phyloP scores from a whole-genome alignment of 2,888 invertebrate genomes.

The Seira sanloemensis region DNA sequence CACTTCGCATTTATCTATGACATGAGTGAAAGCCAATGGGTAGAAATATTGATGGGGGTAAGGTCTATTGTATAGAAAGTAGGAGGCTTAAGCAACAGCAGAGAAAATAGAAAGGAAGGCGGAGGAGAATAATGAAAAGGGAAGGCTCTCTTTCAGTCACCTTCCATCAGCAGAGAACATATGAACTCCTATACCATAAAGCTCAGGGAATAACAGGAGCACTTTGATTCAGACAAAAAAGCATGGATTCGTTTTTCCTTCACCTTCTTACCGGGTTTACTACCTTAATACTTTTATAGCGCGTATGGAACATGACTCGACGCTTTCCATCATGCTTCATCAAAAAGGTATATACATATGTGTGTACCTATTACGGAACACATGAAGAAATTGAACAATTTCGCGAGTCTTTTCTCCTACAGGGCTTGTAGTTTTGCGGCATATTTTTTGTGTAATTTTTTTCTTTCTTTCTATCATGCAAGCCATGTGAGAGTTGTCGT shows the following conservation, averaged over 20 bases:
- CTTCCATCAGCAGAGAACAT: slow-evolving; percentile 4
- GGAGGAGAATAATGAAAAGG: slow-evolving; percentile 37
- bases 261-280: slow-evolving; percentile 1
- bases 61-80: neutral
- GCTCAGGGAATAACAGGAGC: slow-evolving; percentile 3
- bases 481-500: slow-evolving; percentile 32
- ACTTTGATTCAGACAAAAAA: slow-evolving; percentile 10
- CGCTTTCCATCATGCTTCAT: neutral
- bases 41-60: neutral
- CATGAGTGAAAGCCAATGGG: neutral
- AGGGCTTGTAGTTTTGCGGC: slow-evolving; percentile 6
- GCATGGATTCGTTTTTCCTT: neutral
- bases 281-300: neutral
- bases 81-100: slow-evolving; percentile 18
- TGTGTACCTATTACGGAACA: neutral
- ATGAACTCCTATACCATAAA: slow-evolving; percentile 8
- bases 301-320: neutral
- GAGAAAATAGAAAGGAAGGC: slow-evolving; percentile 11
- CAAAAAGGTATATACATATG: slow-evolving; percentile 2
- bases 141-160: slow-evolving; percentile 27
- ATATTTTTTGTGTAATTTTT: slow-evolving; percentile 35
- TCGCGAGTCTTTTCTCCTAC: neutral
- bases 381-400: slow-evolving; percentile 14
- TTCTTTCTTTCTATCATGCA: slow-evolving; percentile 40
- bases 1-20: neutral